A percentile compares a stretch with the other conserved stretches of the same genome.
Evolutionary conservation across 2,888 invertebrate species (phyloP).

Genomic region (Eristalis pertinax): DNA sequence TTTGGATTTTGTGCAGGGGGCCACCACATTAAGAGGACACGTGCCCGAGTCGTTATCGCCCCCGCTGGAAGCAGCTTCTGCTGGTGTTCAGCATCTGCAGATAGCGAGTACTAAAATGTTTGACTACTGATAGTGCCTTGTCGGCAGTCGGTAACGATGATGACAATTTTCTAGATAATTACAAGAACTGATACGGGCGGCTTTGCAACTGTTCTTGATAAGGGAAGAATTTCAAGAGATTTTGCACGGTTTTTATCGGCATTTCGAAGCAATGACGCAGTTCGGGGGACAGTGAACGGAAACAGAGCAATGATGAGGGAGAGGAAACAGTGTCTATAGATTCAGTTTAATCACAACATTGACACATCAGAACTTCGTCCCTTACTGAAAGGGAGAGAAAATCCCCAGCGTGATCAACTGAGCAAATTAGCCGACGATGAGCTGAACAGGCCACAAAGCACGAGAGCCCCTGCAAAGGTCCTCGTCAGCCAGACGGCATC

Average conservation of each 20-base stretch:
- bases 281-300: not conserved
- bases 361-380: too few species aligned
- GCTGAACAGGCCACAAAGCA: too few species aligned
- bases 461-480: too few species aligned
- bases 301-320: too few species aligned
- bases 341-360: too few species aligned
- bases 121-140: not conserved
- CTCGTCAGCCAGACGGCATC: too few species aligned
- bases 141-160: not conserved
- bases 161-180: not conserved
- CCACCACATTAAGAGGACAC: not conserved
- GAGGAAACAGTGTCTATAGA: too few species aligned
- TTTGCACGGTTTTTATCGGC: not conserved
- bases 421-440: too few species aligned
- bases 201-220: not conserved
- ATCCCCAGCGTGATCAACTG: too few species aligned
- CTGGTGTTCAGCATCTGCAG: not conserved
- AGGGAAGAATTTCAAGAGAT: not conserved
- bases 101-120: not conserved
- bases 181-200: not conserved
- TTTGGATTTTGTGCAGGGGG: not conserved
- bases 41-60: not conserved
- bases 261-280: not conserved
- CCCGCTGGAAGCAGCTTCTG: not conserved
- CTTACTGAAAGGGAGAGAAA: too few species aligned